Conservation (phyloP, 2,888 invertebrate genomes). For the Entomobrya multifasciata region DNA sequence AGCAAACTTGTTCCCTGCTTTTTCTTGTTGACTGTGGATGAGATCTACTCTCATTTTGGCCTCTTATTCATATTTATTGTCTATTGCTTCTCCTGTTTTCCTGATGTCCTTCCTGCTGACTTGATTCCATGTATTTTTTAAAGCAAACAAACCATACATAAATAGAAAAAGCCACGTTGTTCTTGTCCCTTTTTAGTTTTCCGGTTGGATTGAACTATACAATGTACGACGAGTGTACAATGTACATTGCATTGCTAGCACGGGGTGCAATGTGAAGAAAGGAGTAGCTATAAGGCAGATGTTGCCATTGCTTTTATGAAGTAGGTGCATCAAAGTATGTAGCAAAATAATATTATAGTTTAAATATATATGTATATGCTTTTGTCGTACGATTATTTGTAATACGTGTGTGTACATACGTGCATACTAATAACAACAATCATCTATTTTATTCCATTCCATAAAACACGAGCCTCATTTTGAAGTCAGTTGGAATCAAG, state of each 20-base stretch:
- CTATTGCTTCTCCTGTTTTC: not conserved
- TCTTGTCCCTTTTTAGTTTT: conserved; percentile 58
- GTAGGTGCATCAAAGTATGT: not conserved
- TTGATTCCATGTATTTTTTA: not conserved
- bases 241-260: too few species aligned
- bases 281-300: conserved; percentile 53
- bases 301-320: conserved; percentile 41
- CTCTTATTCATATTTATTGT: conserved; percentile 41
- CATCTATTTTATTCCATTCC: conserved; percentile 78
- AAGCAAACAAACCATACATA: conserved; percentile 39
- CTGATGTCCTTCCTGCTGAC: too few species aligned
- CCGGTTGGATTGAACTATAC: conserved; percentile 61
- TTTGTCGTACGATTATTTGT: conserved; percentile 11
- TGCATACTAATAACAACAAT: conserved; percentile 75
- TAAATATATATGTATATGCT: conserved; percentile 14
- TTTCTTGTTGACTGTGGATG: too few species aligned
- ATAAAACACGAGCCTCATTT: conserved; percentile 77
- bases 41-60: not conserved
- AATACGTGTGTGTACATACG: conserved; percentile 52
- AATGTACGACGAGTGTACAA: conserved; percentile 39
- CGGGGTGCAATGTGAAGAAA: conserved; percentile 5
- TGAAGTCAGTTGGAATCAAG: conserved; percentile 76
- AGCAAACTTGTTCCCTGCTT: too few species aligned
- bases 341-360: conserved; percentile 28
- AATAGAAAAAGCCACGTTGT: conserved; percentile 45